Evolutionary conservation across 2,797 vertebrate species (phyloP), one percentile per base, ranked within the genome.

Genomic region (Cossypha caffra): DNA sequence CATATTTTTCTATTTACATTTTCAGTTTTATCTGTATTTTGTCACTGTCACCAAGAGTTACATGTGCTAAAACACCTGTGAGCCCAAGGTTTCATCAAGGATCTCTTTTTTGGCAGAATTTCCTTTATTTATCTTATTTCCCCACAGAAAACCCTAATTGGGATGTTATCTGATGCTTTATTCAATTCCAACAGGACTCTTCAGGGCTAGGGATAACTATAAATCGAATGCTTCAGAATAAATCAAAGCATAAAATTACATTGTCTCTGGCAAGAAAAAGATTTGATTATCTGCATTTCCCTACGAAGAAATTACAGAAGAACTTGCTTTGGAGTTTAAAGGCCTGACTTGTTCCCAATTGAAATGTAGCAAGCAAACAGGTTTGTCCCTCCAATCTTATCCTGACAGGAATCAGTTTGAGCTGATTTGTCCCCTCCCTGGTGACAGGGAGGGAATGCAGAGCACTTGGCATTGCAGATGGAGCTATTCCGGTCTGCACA

Each of bases 201-300:
- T 75, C 0, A 0, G 43, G 74, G 85, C 67, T 17, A 50, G 21
- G 33, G n/a, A 82, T 74, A 90, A 82, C 77, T 59, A 79, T 47
- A 86, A 88, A 89, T 85, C 21, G 0, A 93, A 88, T 73, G 63
- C 55, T 73, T 76, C 84, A 85, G 84, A 93, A 96, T 76, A 95
- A 92, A 96, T 93, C 87, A 95, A 90, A 93, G 75, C 90, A 95
- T 93, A 94, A 95, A 92, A 95, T 93, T 62, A 28, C 92, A 92
- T 76, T 91, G 92, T 95, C 68, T 94, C 89, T 75, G 82, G 47
- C 62, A 87, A 87, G 86, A 69, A 88, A 63, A 86, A 93, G 37
- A 95, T 95, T 78, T 90, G 66, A 95, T 96, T 95, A 95, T 75
- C 89, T 29, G 4, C 51, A 75, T 95, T 96, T 91, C 82, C 28